These are phyloP conservation scores for Esperia sulphurella DNA, from an alignment of 2,888 invertebrate genomes.

Conservation along the genomic window DNA sequence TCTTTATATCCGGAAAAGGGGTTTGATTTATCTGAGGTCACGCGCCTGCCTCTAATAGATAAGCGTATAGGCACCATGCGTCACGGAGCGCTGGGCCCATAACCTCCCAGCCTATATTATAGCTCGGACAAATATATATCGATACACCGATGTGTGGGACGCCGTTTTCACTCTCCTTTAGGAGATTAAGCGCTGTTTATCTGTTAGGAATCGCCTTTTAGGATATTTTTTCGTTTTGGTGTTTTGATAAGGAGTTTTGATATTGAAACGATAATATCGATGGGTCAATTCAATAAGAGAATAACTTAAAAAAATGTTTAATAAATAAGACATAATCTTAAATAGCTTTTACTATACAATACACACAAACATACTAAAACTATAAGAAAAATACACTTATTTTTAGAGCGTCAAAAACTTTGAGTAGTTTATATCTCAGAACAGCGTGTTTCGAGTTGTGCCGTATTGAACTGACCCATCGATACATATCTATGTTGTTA, in stretches of 20 bases:
- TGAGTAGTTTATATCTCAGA: no score
- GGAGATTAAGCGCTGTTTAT: conserved; percentile 24
- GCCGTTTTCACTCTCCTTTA: conserved; percentile 16
- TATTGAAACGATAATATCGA: neutral
- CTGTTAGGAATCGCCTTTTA: conserved; percentile 16
- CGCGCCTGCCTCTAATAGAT: neutral
- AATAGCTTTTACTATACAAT: no score
- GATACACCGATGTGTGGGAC: neutral
- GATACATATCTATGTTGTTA: no score
- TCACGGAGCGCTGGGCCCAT: neutral
- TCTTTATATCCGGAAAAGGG: neutral
- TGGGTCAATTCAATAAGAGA: no score
- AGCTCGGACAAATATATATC: neutral
- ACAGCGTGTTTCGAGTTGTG: no score
- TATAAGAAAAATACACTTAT: no score
- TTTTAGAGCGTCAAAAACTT: no score
- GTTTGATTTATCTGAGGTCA: neutral
- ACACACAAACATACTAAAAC: no score
- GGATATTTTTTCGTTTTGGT: conserved; percentile 14
- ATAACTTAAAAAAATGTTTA: neutral
- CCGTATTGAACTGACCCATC: no score
- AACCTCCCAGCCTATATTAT: neutral
- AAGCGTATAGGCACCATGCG: neutral
- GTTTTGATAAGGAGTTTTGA: neutral
- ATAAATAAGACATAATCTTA: no score